These are phyloP conservation scores for Cryptoblepharus egeriae DNA, from an alignment of 2,797 vertebrate genomes.

Conservation along the genomic window DNA sequence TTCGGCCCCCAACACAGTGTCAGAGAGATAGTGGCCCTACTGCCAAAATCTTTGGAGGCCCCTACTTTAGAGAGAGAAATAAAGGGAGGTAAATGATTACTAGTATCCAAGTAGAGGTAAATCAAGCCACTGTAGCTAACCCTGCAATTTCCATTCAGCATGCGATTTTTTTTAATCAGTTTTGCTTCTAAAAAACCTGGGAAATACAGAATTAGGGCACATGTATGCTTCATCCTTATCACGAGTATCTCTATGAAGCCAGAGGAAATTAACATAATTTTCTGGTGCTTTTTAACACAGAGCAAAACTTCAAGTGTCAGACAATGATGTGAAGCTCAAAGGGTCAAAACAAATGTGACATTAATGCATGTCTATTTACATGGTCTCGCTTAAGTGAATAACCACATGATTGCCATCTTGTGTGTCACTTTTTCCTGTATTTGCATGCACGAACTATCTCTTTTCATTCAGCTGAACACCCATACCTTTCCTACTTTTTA, in stretches of 20 bases:
- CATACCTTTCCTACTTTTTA: no score
- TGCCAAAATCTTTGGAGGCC: no score
- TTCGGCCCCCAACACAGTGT: no score
- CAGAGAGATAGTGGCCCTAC: no score
- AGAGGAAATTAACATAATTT: not conserved
- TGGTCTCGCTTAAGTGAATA: no score
- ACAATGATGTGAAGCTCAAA: not conserved
- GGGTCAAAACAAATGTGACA: no score
- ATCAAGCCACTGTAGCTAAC: not conserved
- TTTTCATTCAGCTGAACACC: no score
- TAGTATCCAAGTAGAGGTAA: not conserved
- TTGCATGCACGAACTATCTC: no score
- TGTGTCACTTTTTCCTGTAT: no score
- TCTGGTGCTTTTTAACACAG: not conserved
- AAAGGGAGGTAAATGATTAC: not conserved
- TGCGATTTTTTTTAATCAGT: not conserved
- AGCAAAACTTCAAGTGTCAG: not conserved
- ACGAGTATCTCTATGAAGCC: not conserved
- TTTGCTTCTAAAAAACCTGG: not conserved
- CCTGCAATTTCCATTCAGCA: not conserved
- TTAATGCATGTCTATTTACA: no score
- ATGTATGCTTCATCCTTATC: not conserved
- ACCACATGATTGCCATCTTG: no score
- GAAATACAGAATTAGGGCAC: not conserved
- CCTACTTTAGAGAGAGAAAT: not conserved